Conservation (phyloP, 2,888 invertebrate genomes). For the Fragum whitleyi region DNA sequence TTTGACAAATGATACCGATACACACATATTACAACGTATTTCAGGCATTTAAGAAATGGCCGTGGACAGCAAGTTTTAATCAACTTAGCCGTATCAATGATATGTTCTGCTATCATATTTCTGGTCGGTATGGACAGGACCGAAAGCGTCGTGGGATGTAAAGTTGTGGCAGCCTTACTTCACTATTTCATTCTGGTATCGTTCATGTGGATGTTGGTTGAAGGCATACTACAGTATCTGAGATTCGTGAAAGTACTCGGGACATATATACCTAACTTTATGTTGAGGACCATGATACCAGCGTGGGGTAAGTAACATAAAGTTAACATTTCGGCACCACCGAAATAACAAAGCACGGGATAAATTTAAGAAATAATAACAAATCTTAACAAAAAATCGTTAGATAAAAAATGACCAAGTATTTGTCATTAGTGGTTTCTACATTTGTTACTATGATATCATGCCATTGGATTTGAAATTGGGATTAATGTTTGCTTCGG, state of each 20-base stretch:
- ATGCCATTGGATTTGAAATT: too few species aligned
- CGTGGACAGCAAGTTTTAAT: conserved; percentile 87
- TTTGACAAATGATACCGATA: too few species aligned
- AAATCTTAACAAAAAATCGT: too few species aligned
- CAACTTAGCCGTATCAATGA: conserved; percentile 19
- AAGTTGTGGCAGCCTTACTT: conserved; percentile 80
- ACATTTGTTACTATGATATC: too few species aligned
- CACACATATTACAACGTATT: too few species aligned
- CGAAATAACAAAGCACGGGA: too few species aligned
- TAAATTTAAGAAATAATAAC: too few species aligned
- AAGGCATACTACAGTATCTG: conserved; percentile 89
- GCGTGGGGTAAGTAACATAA: conserved; percentile 43
- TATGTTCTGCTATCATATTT: conserved; percentile 6
- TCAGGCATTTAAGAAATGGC: conserved; percentile 87
- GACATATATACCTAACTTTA: conserved; percentile 87
- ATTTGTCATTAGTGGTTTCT: too few species aligned
- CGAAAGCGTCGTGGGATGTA: conserved; percentile 80
- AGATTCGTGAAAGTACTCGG: conserved; percentile 89
- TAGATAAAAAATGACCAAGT: too few species aligned
- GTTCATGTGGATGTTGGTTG: conserved; percentile 90
- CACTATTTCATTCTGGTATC: conserved; percentile 75
- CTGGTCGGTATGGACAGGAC: conserved; percentile 15
- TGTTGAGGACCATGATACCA: conserved; percentile 88
- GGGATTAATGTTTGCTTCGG: too few species aligned
- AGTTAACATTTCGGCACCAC: too few species aligned